Percentiles rank a stretch among this genome's conserved stretches.
Evolutionary conservation across 2,888 invertebrate genomes (phyloP).

Genomic region (Oeneis ivallda): DNA sequence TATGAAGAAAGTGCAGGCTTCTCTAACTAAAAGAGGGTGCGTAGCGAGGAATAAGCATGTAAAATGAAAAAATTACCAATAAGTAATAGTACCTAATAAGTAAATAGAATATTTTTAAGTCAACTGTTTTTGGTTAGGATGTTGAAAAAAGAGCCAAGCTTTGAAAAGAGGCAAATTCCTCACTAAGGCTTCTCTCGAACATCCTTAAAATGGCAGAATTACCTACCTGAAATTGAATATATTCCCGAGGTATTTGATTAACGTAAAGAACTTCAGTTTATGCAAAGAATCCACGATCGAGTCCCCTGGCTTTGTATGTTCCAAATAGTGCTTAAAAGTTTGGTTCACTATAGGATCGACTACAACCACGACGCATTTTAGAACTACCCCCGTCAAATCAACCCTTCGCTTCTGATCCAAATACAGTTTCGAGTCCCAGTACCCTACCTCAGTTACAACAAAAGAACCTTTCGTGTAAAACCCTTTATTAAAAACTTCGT

Average conservation of each 20-base stretch:
- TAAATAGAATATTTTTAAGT: too few species aligned
- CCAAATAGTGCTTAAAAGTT: slow-evolving; percentile 77
- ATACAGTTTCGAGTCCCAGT: slow-evolving; percentile 61
- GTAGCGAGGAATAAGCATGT: too few species aligned
- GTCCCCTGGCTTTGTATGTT: slow-evolving; percentile 64
- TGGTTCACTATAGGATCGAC: slow-evolving; percentile 59
- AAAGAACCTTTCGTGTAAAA: slow-evolving; percentile 75
- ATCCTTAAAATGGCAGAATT: slow-evolving; percentile 39
- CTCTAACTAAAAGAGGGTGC: too few species aligned
- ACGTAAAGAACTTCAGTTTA: slow-evolving; percentile 83
- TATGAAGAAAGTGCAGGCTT: too few species aligned
- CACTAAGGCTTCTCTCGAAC: too few species aligned
- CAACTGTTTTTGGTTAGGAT: too few species aligned
- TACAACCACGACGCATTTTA: slow-evolving; percentile 79
- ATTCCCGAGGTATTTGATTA: slow-evolving; percentile 80
- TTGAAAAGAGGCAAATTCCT: too few species aligned
- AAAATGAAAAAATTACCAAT: too few species aligned
- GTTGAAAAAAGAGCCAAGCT: too few species aligned
- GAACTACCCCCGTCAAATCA: slow-evolving; percentile 79
- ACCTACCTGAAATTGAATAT: slow-evolving; percentile 87
- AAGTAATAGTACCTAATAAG: too few species aligned
- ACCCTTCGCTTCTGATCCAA: slow-evolving; percentile 60
- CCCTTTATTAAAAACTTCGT: slow-evolving; percentile 81
- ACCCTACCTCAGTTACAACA: slow-evolving; percentile 72
- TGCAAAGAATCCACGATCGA: slow-evolving; percentile 83